Percentiles rank a stretch among this genome's conserved stretches.
These are phyloP conservation scores for Azemiops feae DNA, from an alignment of 2,113 vertebrate species.

Conservation along the genomic window DNA sequence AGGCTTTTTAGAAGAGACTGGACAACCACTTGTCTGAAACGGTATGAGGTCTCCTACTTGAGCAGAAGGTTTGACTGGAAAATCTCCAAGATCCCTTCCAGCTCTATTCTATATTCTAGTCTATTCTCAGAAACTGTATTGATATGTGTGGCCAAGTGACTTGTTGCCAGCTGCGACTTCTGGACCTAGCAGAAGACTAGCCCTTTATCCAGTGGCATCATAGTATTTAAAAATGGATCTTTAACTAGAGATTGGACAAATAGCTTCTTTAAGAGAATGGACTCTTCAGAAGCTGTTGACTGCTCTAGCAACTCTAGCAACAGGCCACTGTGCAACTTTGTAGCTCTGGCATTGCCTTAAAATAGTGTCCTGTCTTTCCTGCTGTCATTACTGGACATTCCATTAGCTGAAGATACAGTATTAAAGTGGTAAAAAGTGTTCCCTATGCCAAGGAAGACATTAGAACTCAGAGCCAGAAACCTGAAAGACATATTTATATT, in stretches of 20 bases:
- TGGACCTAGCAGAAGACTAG: neutral
- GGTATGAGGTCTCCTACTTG: too few relatives aligned
- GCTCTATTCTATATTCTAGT: neutral
- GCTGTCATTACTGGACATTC: neutral
- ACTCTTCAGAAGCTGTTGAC: neutral
- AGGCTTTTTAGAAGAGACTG: too few relatives aligned
- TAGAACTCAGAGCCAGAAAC: neutral
- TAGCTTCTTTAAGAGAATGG: neutral
- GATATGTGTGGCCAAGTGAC: neutral
- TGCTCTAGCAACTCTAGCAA: neutral
- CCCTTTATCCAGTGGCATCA: neutral
- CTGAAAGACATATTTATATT: neutral
- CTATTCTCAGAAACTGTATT: neutral
- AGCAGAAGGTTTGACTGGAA: neutral
- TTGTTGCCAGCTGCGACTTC: neutral
- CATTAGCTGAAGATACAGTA: neutral
- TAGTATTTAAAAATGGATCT: neutral
- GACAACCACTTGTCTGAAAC: too few relatives aligned
- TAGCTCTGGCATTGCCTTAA: neutral
- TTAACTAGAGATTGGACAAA: neutral
- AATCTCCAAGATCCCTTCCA: neutral
- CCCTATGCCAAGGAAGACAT: neutral
- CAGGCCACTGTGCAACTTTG: neutral
- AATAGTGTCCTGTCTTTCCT: neutral
- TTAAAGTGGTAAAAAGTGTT: neutral